These are phyloP conservation scores for Linnaemya vulpina DNA, from an alignment of 2,888 invertebrate species.

Conservation along the genomic window DNA sequence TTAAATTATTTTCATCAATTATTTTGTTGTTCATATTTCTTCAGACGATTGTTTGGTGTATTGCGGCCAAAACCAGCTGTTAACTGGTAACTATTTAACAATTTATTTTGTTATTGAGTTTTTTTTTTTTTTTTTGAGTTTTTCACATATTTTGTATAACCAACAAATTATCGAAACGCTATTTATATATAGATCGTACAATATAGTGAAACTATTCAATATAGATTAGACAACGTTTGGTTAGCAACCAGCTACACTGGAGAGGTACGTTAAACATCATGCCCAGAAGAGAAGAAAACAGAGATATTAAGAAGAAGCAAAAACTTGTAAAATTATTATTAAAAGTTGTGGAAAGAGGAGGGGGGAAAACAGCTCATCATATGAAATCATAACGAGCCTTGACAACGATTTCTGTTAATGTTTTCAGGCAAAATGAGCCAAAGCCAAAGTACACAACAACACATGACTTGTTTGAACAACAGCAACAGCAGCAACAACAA, in stretches of 20 bases:
- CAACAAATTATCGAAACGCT: constrained; percentile 60
- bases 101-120: constrained; percentile 16
- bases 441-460: neutral
- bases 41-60: constrained; percentile 2
- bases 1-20: constrained; percentile 58
- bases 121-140: neutral
- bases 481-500: no score
- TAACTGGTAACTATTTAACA: constrained; percentile 35
- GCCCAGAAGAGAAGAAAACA: neutral
- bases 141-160: constrained; percentile 1
- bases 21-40: constrained; percentile 22
- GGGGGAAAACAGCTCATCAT: constrained; percentile 6
- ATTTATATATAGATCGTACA: constrained; percentile 46
- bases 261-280: constrained; percentile 46
- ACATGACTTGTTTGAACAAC: constrained; percentile 42
- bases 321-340: constrained; percentile 2
- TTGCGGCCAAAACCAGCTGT: constrained; percentile 57
- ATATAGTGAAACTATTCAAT: constrained; percentile 35
- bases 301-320: neutral
- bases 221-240: constrained; percentile 20
- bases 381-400: constrained; percentile 46
- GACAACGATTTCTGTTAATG: constrained; percentile 29
- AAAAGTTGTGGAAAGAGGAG: constrained; percentile 13
- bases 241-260: constrained; percentile 39
- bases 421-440: constrained; percentile 26